A percentile compares a stretch with the other conserved stretches of the same genome.
Conservation (phyloP, 2,888 invertebrate genomes). For the Oscheius onirici region DNA sequence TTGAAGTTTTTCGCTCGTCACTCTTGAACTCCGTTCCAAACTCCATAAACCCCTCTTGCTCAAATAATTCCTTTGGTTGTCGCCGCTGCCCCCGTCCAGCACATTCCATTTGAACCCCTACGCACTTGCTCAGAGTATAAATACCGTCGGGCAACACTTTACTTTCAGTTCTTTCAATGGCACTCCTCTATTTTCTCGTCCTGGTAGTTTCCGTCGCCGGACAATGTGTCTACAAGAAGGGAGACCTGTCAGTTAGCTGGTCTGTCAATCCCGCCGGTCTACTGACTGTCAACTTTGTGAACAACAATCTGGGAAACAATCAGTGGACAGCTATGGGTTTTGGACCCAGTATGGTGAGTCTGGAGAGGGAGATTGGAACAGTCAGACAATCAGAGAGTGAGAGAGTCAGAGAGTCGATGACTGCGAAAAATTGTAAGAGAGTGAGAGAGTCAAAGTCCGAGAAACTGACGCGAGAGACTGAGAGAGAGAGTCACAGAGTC, state of each 20-base stretch:
- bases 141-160: too few species aligned
- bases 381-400: constrained; percentile 25
- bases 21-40: too few species aligned
- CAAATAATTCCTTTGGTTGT: neutral
- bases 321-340: constrained; percentile 27
- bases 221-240: neutral
- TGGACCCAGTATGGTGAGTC: constrained; percentile 34
- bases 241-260: neutral
- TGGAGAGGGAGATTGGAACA: too few species aligned
- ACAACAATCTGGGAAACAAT: constrained; percentile 13
- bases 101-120: too few species aligned
- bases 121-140: too few species aligned
- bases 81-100: too few species aligned
- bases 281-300: constrained; percentile 24
- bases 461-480: too few species aligned
- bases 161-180: too few species aligned
- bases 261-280: neutral
- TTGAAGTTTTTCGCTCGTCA: too few species aligned
- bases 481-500: too few species aligned
- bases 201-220: neutral
- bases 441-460: neutral
- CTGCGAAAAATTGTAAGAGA: neutral
- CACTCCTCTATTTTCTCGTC: too few species aligned
- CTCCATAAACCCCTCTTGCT: neutral
- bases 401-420: neutral